These are phyloP conservation scores for Periophthalmodon schlosseri DNA, from an alignment of 2,113 vertebrate species.

Conservation along the genomic window DNA sequence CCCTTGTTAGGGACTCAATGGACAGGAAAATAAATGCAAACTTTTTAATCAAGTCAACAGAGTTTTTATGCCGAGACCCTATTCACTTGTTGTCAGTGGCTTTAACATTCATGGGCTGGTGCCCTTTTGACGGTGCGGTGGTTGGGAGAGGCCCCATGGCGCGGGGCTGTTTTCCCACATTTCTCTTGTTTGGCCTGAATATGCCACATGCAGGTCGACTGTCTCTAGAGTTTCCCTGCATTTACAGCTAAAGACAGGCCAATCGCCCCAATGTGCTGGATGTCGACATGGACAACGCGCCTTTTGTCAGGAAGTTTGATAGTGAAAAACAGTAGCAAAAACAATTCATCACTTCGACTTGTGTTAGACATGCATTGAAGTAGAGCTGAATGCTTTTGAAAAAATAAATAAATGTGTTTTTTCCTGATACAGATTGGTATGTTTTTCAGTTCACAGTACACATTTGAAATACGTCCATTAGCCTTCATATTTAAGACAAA, in stretches of 20 bases:
- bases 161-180: constrained; percentile 48
- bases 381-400: not conserved
- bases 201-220: constrained; percentile 62
- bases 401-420: not conserved
- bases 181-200: constrained; percentile 61
- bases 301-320: constrained; percentile 15
- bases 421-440: too few species aligned
- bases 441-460: too few species aligned
- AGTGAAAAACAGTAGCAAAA: constrained; percentile 18
- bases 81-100: constrained; percentile 48
- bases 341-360: constrained; percentile 26
- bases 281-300: constrained; percentile 47
- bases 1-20: constrained; percentile 36
- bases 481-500: too few species aligned
- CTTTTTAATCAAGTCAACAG: constrained; percentile 50
- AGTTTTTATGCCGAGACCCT: constrained; percentile 33
- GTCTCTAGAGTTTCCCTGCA: constrained; percentile 37
- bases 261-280: constrained; percentile 35
- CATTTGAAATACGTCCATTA: too few species aligned
- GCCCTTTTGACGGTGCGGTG: constrained; percentile 44
- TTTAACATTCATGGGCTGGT: constrained; percentile 57
- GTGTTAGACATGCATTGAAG: constrained; percentile 11
- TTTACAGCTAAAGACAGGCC: constrained; percentile 16
- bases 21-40: constrained; percentile 40
- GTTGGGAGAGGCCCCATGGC: constrained; percentile 51